Evolutionary conservation across 2,888 invertebrate genomes (phyloP), one percentile per base, ranked within the genome.

Genomic region (Schrankia costaestrigalis): DNA sequence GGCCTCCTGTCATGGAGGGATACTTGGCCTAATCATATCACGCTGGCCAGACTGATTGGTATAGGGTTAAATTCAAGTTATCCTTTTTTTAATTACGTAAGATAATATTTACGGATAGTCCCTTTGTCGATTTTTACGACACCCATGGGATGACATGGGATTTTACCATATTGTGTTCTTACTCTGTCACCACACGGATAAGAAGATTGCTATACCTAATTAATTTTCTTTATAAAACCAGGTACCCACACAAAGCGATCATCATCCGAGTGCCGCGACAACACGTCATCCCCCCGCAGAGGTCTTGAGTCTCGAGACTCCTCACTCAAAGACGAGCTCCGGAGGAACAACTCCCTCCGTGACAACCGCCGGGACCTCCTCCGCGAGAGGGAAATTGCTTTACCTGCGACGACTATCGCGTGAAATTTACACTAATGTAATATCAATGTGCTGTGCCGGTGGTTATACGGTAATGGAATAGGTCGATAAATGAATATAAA

Each of bases 241-340:
- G 86, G 86, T 41, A 74, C 78, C n/a, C 80, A 88, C 58, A 85
- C 89, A 23, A 88, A 87, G 43, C 78, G 89, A 1, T 88, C 89
- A 0, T 87, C 88, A 0, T 88, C 88, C 0, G 89, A 89, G 55
- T 88, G 89, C 35, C 74, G 89, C 8, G 88, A 88, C 9, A 55
- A 77, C 1, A 68, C 71, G 0, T 77, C 76, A 0, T 82, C 84
- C 0, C 79, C 83, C 0, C 73, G 87, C 0, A 71, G 84, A 17
- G 76, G 82, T 0, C 66, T 83, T 28, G 81, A 80, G 5, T 78
- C 78, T 18, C 69, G 82, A 11, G 81, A 81, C 43, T 63, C 40
- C 18, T 77, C 77, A 1, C 64, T 80, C 42, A 77, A 76, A 19
- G 85, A 86, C 60, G 78, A 78, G 21, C 56, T 87, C 13, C 67